Evolutionary conservation across 92 coral and sea anemone genomes (phyloP).

Genomic region (Palythoa grandis): DNA sequence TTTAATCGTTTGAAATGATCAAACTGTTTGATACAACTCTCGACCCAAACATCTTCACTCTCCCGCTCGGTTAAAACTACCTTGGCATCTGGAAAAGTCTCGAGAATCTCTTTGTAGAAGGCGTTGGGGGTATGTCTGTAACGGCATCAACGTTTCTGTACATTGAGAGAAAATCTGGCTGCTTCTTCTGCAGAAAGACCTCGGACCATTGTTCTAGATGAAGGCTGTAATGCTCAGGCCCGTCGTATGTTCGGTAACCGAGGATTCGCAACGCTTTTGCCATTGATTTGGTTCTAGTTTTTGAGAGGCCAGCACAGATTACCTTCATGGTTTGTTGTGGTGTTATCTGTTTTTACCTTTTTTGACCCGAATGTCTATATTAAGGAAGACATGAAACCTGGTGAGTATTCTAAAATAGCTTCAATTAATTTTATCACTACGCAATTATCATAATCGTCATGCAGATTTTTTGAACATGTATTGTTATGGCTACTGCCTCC

Average conservation of each 20-base stretch:
- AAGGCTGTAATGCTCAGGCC: neutral
- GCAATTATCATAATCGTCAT: too few relatives aligned
- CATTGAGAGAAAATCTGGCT: conserved; percentile 1
- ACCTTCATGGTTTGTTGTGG: too few relatives aligned
- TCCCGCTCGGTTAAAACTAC: neutral
- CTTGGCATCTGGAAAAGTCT: neutral
- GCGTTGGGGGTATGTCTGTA: neutral
- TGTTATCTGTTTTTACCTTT: too few relatives aligned
- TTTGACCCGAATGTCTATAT: too few relatives aligned
- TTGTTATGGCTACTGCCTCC: too few relatives aligned
- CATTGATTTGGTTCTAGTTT: neutral
- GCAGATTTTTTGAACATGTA: too few relatives aligned
- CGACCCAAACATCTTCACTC: neutral
- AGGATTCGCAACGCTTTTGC: neutral
- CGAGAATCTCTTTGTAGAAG: conserved; percentile 2
- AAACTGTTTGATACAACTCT: neutral
- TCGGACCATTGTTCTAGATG: neutral
- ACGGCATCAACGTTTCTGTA: neutral
- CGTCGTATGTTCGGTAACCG: neutral
- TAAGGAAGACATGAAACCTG: too few relatives aligned
- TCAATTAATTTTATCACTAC: too few relatives aligned
- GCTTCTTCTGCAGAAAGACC: neutral
- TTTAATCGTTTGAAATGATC: neutral
- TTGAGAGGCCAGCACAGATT: too few relatives aligned
- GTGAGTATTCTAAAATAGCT: too few relatives aligned